Evolutionary conservation across 2,113 vertebrate genomes (phyloP), one percentile per base, ranked within the genome.

Genomic region (Scomber colias): DNA sequence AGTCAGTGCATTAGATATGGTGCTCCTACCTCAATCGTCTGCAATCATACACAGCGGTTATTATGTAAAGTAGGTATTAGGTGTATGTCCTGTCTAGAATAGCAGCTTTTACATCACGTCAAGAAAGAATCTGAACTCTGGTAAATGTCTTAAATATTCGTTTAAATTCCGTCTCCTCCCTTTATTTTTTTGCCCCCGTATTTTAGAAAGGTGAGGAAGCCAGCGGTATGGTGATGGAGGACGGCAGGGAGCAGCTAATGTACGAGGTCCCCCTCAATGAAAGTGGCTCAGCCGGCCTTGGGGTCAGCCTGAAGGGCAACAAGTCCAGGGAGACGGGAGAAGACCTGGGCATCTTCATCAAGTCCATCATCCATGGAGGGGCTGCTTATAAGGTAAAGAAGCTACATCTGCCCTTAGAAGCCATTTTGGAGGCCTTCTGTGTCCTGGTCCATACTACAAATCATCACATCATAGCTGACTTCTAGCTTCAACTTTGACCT

Each of bases 291-390:
- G 97, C 97, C 50, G 97, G 98, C 62, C 94, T 99, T 8, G 98
- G 98, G 2, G 94, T 99, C 91, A 99, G 97, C 91, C 94, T 99
- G 77, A 99, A 99, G 94, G 98, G 98, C 75, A 99, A 98, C 94
- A 97, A 96, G 89, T 97, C 97, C 75, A 94, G 95, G 61, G 97
- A 99, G 91, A 98, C 96, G 0, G 96, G 97, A 46, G 96, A 96
- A 17, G 98, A 99, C 91, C 93, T 99, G 87, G 98, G 98, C 30
- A 99, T 99, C 95, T 99, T 99, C 89, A 98, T 99, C 94, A 99
- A 99, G 92, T 98, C 97, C 3, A 89, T 99, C 88, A 99, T 99
- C 90, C 97, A 98, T 0, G 98, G 98, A 90, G 98, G 98, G 11
- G 98, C 98, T 27, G 98, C 98, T 17, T 95, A 96, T 87, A 99